Percentiles rank a stretch among this genome's conserved stretches.
Conservation (phyloP, 2,113 vertebrate genomes). For the Sula dactylatra region DNA sequence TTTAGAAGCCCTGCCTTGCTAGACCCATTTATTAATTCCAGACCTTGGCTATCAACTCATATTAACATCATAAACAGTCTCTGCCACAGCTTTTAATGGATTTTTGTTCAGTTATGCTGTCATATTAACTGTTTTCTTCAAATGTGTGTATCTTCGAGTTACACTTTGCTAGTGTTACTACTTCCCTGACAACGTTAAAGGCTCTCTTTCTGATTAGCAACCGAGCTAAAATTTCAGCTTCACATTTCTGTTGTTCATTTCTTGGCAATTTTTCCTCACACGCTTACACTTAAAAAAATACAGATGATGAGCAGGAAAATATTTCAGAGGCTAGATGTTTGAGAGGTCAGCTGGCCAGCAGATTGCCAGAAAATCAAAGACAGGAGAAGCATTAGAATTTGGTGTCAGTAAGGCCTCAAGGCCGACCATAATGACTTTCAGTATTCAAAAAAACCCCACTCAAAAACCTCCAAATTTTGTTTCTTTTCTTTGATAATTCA, state of each 20-base stretch:
- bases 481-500: neutral
- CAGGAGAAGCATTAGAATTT: neutral
- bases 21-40: neutral
- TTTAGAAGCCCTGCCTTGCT: neutral
- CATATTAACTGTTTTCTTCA: neutral
- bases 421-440: neutral
- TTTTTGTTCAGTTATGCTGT: neutral
- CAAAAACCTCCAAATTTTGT: rapidly evolving
- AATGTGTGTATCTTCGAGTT: neutral
- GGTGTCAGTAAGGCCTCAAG: neutral
- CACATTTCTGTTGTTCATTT: neutral
- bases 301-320: neutral
- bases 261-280: neutral
- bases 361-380: neutral
- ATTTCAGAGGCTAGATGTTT: neutral
- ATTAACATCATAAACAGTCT: neutral
- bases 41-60: neutral
- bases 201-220: neutral
- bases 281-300: neutral
- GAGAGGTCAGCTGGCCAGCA: neutral
- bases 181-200: neutral
- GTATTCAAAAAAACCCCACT: neutral
- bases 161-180: neutral
- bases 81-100: neutral
- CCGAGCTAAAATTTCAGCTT: neutral